Evolutionary conservation across 1,140 invertebrate species (phyloP).

Genomic region (Palaemon carinicauda): DNA sequence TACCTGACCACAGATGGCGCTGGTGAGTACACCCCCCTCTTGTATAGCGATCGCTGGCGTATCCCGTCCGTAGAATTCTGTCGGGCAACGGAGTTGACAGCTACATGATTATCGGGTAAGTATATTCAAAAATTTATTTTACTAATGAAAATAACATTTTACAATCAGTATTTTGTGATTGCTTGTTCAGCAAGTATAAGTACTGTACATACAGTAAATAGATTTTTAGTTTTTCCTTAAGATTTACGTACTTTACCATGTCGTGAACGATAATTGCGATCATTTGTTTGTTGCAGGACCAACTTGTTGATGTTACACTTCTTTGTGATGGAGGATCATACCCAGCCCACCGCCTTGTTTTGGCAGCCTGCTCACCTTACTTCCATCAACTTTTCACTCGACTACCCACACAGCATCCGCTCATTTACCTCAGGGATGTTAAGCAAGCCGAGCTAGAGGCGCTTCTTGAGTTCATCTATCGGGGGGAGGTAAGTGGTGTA

Average conservation of each 20-base stretch:
- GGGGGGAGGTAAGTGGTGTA: slow-evolving; percentile 74
- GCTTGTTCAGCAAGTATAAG: not conserved
- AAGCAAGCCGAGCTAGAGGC: slow-evolving; percentile 85
- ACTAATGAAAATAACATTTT: no score
- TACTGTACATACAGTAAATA: no score
- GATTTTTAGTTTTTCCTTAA: no score
- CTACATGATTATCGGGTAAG: no score
- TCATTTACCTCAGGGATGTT: slow-evolving; percentile 89
- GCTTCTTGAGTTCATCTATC: slow-evolving; percentile 91
- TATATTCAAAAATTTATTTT: no score
- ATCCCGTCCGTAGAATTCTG: no score
- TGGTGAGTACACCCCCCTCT: no score
- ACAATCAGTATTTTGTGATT: no score
- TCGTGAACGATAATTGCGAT: not conserved
- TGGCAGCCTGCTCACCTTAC: slow-evolving; percentile 90
- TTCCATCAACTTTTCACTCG: slow-evolving; percentile 83
- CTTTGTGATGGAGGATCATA: slow-evolving; percentile 70
- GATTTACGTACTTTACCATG: no score
- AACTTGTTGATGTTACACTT: slow-evolving; percentile 60
- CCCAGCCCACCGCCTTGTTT: slow-evolving; percentile 82
- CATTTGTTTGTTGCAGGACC: slow-evolving; percentile 29
- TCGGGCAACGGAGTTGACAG: no score
- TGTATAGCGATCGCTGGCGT: no score
- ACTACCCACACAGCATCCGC: slow-evolving; percentile 88
- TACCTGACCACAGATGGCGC: no score